Evolutionary conservation across 2,888 invertebrate species (phyloP).

Genomic region (Fragum whitleyi): DNA sequence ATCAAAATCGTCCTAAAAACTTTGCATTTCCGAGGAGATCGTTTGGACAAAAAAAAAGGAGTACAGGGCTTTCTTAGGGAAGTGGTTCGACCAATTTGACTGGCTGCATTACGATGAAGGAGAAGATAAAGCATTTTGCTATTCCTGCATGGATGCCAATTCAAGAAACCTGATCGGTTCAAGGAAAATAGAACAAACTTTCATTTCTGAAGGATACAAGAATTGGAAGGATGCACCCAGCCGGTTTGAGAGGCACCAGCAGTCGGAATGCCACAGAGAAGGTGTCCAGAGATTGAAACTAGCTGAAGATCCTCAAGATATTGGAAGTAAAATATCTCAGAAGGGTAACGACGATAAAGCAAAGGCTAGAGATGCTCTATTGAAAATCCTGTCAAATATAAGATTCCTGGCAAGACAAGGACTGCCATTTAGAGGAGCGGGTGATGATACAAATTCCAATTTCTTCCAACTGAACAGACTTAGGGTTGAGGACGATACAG

Average conservation of each 20-base stretch:
- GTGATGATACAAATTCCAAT: not conserved
- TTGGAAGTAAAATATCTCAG: conserved; percentile 29
- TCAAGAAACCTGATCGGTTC: not conserved
- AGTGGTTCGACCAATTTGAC: not conserved
- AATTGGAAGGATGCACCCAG: conserved; percentile 60
- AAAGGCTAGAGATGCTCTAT: not conserved
- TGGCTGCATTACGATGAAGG: not conserved
- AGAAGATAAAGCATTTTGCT: not conserved
- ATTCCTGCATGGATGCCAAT: not conserved
- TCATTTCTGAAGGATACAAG: conserved; percentile 49
- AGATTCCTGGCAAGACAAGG: not conserved
- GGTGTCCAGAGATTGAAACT: conserved; percentile 33
- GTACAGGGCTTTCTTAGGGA: not conserved
- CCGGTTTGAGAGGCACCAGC: conserved; percentile 41
- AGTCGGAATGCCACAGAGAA: conserved; percentile 46
- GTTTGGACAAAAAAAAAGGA: not conserved
- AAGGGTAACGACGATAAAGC: not conserved
- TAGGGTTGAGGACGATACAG: not conserved
- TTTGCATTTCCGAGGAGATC: not conserved
- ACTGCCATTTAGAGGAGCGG: not conserved
- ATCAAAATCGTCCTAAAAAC: not conserved
- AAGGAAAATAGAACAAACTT: not conserved
- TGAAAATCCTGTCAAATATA: not conserved
- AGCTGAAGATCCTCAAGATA: conserved; percentile 18
- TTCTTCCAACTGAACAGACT: not conserved